Conservation (phyloP, 2,113 vertebrate genomes). For the Stegostoma tigrinum region DNA sequence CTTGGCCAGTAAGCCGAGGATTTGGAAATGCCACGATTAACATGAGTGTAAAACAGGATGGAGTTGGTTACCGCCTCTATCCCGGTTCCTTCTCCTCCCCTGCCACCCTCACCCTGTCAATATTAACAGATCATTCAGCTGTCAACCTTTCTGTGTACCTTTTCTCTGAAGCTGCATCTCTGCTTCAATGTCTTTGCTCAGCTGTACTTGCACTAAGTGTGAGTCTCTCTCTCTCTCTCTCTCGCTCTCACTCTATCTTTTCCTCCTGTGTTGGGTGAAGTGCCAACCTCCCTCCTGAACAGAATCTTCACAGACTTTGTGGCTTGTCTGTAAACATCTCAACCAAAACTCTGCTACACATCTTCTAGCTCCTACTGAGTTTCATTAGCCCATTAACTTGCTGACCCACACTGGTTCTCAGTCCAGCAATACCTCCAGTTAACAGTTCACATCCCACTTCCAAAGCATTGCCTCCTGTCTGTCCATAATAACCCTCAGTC, state of each 20-base stretch:
- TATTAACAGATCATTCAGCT: neutral
- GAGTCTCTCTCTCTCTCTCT: neutral
- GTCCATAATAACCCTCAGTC: neutral
- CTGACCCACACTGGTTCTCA: neutral
- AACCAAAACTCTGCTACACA: neutral
- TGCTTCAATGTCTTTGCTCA: neutral
- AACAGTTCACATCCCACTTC: neutral
- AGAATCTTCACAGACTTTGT: neutral
- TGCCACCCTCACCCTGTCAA: neutral
- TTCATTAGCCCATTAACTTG: neutral
- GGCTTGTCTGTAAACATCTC: neutral
- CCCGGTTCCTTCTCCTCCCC: neutral
- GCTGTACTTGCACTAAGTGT: neutral
- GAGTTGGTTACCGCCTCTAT: neutral
- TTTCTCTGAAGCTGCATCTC: neutral
- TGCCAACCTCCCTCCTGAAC: neutral
- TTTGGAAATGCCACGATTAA: neutral
- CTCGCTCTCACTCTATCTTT: neutral
- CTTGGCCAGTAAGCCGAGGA: neutral
- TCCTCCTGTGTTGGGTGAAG: neutral
- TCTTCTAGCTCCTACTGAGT: neutral
- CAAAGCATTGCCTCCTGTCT: neutral
- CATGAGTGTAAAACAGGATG: neutral
- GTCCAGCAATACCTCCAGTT: neutral
- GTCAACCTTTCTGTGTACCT: neutral